Conservation (phyloP, 2,888 invertebrate species). For the Tipula vernalis region DNA sequence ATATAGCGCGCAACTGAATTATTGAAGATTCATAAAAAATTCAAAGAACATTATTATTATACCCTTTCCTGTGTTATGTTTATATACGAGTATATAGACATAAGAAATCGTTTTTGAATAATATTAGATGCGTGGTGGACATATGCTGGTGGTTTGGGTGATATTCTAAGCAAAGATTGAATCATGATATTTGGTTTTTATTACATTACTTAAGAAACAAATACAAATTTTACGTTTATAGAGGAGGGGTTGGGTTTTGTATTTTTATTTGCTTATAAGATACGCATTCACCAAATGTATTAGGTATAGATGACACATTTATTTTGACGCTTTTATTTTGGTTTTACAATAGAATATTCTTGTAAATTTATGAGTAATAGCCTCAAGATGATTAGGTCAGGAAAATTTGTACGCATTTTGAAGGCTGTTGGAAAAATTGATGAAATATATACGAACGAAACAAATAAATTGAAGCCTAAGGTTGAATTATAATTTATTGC, state of each 20-base stretch:
- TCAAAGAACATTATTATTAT: background rate
- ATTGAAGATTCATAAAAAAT: background rate
- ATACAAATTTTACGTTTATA: background rate
- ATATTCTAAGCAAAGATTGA: background rate
- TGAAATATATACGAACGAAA: too few species aligned
- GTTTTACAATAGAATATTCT: background rate
- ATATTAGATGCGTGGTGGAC: background rate
- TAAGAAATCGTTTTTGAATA: background rate
- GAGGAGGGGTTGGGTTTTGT: background rate
- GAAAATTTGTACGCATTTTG: background rate
- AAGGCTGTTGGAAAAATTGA: too few species aligned
- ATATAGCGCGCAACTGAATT: background rate
- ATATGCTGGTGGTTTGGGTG: background rate
- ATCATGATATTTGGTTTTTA: background rate
- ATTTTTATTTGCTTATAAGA: background rate
- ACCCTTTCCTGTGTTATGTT: background rate
- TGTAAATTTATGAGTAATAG: background rate
- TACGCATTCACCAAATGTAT: background rate
- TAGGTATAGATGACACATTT: background rate
- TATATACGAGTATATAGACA: background rate
- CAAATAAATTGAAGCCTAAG: too few species aligned
- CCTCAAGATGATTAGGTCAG: background rate
- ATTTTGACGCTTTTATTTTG: background rate
- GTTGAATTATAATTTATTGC: too few species aligned
- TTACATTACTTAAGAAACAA: background rate